Conservation (phyloP, 2,888 invertebrate genomes). For the Mimas tiliae region DNA sequence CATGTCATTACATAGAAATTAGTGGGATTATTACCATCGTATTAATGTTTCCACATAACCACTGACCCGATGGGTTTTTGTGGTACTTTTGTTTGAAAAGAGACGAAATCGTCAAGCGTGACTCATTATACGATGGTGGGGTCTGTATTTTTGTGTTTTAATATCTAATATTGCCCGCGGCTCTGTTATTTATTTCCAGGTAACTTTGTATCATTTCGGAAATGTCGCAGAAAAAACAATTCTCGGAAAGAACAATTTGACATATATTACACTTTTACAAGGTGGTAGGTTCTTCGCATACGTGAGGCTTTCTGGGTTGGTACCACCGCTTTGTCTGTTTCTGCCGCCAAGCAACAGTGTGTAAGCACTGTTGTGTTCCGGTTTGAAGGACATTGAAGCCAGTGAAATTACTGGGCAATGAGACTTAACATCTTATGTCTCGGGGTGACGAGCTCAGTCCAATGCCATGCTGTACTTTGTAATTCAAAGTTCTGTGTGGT, state of each 20-base stretch:
- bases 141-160: not conserved
- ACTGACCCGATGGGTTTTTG: slow-evolving; percentile 42
- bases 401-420: too few species aligned
- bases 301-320: too few species aligned
- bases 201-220: not conserved
- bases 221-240: not conserved
- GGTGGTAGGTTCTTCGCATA: too few species aligned
- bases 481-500: too few species aligned
- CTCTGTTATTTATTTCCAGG: not conserved
- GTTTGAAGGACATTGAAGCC: too few species aligned
- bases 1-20: slow-evolving; percentile 69
- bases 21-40: slow-evolving; percentile 62
- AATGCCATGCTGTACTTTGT: too few species aligned
- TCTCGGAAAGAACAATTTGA: not conserved
- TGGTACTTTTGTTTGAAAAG: slow-evolving; percentile 46
- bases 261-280: too few species aligned
- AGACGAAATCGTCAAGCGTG: slow-evolving; percentile 27
- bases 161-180: not conserved
- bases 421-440: too few species aligned
- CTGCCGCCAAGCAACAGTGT: too few species aligned
- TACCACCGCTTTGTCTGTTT: too few species aligned
- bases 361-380: too few species aligned
- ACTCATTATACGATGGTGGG: slow-evolving; percentile 9
- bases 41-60: slow-evolving; percentile 61
- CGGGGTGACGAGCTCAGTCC: too few species aligned